Conservation (phyloP, 2,888 invertebrate genomes). For the Ochropleura plecta region DNA sequence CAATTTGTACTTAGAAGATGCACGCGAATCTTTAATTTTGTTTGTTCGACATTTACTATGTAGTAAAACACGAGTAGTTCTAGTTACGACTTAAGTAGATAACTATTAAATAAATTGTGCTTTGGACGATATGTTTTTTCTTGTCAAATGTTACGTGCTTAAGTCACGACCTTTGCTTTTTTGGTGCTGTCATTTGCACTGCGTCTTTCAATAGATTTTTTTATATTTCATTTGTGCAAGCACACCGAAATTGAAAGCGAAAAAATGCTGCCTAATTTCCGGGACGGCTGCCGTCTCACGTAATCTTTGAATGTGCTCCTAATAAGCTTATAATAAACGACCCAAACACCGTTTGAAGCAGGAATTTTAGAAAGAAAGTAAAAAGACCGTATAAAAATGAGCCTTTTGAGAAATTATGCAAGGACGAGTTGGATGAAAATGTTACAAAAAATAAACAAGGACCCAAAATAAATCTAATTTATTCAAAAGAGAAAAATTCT, state of each 20-base stretch:
- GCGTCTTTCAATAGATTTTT: slow-evolving; percentile 25
- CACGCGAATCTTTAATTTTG: slow-evolving; percentile 69
- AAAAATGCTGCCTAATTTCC: slow-evolving; percentile 50
- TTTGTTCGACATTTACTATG: slow-evolving; percentile 42
- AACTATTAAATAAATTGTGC: slow-evolving; percentile 9
- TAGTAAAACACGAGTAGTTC: slow-evolving; percentile 15
- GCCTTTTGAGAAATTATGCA: background rate
- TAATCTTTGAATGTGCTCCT: slow-evolving; percentile 41
- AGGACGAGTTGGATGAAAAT: slow-evolving; percentile 8
- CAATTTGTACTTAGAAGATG: slow-evolving; percentile 55
- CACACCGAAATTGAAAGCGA: slow-evolving; percentile 33
- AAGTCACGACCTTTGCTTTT: slow-evolving; percentile 34
- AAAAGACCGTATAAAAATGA: slow-evolving; percentile 1
- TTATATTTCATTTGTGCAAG: slow-evolving; percentile 20
- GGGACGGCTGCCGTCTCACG: slow-evolving; percentile 36
- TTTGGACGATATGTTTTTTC: slow-evolving; percentile 10
- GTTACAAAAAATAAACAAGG: background rate
- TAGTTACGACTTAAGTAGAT: slow-evolving; percentile 17
- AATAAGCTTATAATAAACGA: slow-evolving; percentile 31
- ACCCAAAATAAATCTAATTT: background rate
- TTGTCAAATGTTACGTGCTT: slow-evolving; percentile 18
- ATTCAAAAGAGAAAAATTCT: background rate
- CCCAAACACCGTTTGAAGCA: slow-evolving; percentile 21
- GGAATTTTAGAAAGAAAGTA: background rate
- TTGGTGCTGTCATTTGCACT: slow-evolving; percentile 21